Percentiles rank a stretch among this genome's conserved stretches.
Conservation (phyloP, 2,113 vertebrate genomes). For the Zootoca vivipara region DNA sequence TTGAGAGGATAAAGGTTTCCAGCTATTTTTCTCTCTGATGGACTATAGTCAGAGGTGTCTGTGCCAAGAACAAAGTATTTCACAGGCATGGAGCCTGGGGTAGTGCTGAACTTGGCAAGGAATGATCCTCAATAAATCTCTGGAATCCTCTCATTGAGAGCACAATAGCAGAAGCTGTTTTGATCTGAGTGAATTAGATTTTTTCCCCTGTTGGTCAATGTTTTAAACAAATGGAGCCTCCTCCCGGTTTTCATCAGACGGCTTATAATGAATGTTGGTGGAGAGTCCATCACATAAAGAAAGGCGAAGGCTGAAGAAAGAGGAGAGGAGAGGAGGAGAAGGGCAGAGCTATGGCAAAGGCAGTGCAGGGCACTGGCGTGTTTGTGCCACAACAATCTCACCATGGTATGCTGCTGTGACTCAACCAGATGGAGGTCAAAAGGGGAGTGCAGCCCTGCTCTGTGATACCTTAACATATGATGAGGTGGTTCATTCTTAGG, state of each 20-base stretch:
- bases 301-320: not conserved
- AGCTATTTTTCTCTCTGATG: not conserved
- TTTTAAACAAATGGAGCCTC: not conserved
- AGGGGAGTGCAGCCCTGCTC: too few species aligned
- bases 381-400: too few species aligned
- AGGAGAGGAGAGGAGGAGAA: too few species aligned
- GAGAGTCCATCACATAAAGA: not conserved
- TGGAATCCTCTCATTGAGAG: not conserved
- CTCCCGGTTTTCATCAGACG: not conserved
- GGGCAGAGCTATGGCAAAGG: too few species aligned
- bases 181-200: not conserved
- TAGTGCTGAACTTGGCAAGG: constrained; percentile 15
- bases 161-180: not conserved
- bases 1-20: not conserved
- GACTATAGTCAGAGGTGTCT: not conserved
- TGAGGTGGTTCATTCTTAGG: too few species aligned
- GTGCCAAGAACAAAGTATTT: constrained; percentile 15
- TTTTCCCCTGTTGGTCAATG: not conserved
- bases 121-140: not conserved
- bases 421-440: too few species aligned
- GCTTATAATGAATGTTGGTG: not conserved
- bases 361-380: too few species aligned
- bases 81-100: not conserved
- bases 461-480: too few species aligned
- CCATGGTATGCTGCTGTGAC: too few species aligned